Evolutionary conservation across 2,113 vertebrate genomes (phyloP).

Genomic region (Poeciliopsis prolifica): DNA sequence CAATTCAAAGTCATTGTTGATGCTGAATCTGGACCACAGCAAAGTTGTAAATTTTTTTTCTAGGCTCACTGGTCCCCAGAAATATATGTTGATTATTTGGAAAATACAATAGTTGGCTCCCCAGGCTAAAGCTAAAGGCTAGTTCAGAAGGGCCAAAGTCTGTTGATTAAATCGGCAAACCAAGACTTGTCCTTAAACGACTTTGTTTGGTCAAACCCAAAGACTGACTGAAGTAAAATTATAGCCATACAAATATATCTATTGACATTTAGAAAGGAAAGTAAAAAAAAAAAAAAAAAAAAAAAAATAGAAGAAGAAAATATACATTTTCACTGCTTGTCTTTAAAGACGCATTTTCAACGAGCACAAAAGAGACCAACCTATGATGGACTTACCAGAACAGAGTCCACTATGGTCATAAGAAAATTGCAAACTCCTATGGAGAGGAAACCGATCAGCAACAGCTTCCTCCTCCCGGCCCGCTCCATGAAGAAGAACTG

Average conservation of each 20-base stretch:
- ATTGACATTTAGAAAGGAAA: not conserved
- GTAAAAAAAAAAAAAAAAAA: too few species aligned
- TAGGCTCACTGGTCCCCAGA: not conserved
- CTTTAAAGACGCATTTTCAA: not conserved
- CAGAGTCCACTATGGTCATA: slow-evolving; percentile 75
- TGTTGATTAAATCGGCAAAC: too few species aligned
- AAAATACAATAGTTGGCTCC: not conserved
- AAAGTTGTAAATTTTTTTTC: not conserved
- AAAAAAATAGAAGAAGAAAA: not conserved
- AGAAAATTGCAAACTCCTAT: slow-evolving; percentile 74
- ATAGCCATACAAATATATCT: not conserved
- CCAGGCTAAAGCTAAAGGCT: not conserved
- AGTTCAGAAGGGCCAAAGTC: too few species aligned
- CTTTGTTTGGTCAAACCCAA: not conserved
- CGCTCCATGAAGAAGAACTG: slow-evolving; percentile 77
- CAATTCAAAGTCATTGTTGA: not conserved
- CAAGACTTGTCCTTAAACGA: not conserved
- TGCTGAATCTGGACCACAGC: not conserved
- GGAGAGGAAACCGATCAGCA: slow-evolving; percentile 72
- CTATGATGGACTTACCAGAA: slow-evolving; percentile 68
- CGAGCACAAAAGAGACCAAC: not conserved
- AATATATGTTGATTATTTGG: not conserved
- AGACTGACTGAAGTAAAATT: too few species aligned
- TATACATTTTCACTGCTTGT: not conserved
- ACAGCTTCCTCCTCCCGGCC: slow-evolving; percentile 62